Evolutionary conservation across 2,113 vertebrate species (phyloP), one percentile per base, ranked within the genome.

Genomic region (Sinocyclocheilus maitianheensis): DNA sequence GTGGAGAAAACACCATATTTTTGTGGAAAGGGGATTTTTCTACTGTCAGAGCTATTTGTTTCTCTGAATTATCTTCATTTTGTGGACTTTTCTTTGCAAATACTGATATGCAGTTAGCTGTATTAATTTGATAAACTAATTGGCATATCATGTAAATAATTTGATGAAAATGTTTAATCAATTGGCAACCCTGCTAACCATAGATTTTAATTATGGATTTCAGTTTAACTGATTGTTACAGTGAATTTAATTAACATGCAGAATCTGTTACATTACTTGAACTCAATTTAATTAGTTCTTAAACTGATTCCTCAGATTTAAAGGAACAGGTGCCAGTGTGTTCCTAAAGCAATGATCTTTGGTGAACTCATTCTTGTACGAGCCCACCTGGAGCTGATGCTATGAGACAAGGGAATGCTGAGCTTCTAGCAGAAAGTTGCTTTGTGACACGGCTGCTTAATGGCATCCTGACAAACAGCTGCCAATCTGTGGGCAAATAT

Each of bases 381-480:
- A 87, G 85, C 62, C 51, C 80, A 86, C 75, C 80, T 84, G 69
- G 69, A 48, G 77, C 58, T 83, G 82, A 87, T 96, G 94, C 96
- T 77, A 90, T 93, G 94, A 94, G 84, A 95, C 95, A 82, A 90
- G 92, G 94, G 94, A 95, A 95, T 94, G 94, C 60, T 48, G 86
- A 92, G 84, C 67, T 87, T 77, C 89, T 87, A 88, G 92, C 86
- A 83, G 88, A 81, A 91, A 95, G 93, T 91, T 91, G 92, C 92
- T 91, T 89, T 92, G 94, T 94, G 93, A 91, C 93, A 92, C 88
- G 65, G 67, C 88, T 91, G 69, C 96, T 97, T 97, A 97, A 97
- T 93, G 97, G 96, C 96, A 97, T 99, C 96, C 97, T 97, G 95
- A 95, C 96, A 94, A 97, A 96, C 97, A 99, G 95, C 95, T 97